Base-by-base conservation (phyloP, 2,797 vertebrate genomes). In the Eulemur albifrons region DNA sequence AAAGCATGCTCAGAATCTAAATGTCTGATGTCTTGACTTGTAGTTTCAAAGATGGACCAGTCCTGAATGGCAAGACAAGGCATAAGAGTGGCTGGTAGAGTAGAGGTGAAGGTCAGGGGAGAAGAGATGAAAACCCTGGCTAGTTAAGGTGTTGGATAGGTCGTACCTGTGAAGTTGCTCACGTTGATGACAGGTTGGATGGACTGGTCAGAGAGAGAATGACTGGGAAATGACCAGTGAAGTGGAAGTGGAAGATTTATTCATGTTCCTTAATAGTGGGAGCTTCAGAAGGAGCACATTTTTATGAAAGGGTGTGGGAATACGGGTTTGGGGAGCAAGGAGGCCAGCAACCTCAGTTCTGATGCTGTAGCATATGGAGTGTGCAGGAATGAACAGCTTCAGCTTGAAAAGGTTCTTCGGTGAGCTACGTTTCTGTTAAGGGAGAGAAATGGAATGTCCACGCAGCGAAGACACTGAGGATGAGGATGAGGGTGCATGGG, bases 61-160 rank as follows among this genome's bases (percentile, higher is more conserved):
- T 65, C 63, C 27, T 52, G 38, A 89, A 27, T 35, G 52, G 45
- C n/a, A 25, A 25, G 25, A n/a, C 35, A 48, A 21, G 45, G 35
- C 21, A 3, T 40, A 15, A 52, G 45, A 30, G 7, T 35, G 10
- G n/a, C 59, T 79, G n/a, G 67, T 12, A 1, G 61, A n/a, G 25
- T 5, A 65, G 54, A 38, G 32, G 32, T 82, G 13, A 54, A 45
- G 45, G 45, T 48, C 25, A 21, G 20, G 27, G 23, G 63, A 93
- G 92, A 88, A 73, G 65, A 88, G 38, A 35, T 32, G 40, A 75
- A 35, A 88, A 76, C 48, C 77, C 8, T 50, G 43, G 12, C 40
- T 54, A 35, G 52, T 77, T 20, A 30, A n/a, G 21, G 23, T 52
- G 15, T 45, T 43, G 20, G 25, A 2, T 59, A 25, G 12, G 20